Evolutionary conservation across 2,113 vertebrate genomes (phyloP).

Genomic region (Grammomys surdaster): DNA sequence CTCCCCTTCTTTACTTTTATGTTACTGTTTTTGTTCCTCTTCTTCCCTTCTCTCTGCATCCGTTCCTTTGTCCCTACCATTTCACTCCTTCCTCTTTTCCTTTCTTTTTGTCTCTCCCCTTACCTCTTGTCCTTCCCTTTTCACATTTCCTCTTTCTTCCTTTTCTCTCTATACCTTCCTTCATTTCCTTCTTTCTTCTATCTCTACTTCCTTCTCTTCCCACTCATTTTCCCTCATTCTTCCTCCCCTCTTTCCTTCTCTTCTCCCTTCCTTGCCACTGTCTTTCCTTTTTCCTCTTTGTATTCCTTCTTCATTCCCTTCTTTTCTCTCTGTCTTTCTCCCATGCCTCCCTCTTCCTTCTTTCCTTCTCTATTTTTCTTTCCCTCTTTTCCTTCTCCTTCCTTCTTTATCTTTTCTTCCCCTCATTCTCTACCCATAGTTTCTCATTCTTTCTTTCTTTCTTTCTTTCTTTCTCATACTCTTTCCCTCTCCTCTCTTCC

Average conservation of each 20-base stretch:
- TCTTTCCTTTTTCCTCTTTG: background rate
- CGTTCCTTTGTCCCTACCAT: background rate
- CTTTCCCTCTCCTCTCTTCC: background rate
- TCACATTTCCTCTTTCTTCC: background rate
- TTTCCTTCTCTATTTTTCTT: background rate
- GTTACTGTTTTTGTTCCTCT: background rate
- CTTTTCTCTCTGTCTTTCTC: background rate
- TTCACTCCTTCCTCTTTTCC: background rate
- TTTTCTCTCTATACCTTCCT: background rate
- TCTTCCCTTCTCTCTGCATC: background rate
- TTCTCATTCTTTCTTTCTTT: too few species aligned
- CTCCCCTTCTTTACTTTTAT: background rate
- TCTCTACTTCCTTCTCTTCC: background rate
- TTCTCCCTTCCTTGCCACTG: accelerated
- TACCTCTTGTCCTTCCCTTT: background rate
- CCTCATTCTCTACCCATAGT: background rate
- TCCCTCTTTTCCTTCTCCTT: background rate
- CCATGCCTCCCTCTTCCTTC: background rate
- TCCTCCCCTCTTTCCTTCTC: accelerated
- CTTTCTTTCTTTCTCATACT: too few species aligned
- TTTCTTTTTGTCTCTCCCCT: background rate
- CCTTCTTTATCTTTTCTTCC: background rate
- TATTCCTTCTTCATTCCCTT: too few species aligned
- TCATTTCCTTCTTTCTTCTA: accelerated
- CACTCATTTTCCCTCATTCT: background rate